Base-by-base conservation (phyloP, 2,888 invertebrate genomes). In the Nephrotoma appendiculata region DNA sequence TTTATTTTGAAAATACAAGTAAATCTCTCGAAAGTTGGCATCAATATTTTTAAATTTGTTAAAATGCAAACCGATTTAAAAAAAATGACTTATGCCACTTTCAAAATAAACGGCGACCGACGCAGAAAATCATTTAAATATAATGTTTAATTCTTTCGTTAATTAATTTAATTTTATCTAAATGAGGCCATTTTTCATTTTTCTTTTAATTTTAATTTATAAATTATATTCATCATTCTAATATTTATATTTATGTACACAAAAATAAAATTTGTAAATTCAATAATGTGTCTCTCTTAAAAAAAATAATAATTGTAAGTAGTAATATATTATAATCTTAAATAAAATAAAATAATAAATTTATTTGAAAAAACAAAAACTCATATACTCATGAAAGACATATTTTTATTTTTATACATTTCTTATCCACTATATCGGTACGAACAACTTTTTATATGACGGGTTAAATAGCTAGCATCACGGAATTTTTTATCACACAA, bases 401-500 rank as follows among this genome's bases (percentile, higher is more conserved):
- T 6, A 19, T 19, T 15, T 19, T 5, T 57, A 5, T 57, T 31
- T 2, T 31, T 1, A 31, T 31, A 31, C 31, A 19, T 83, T 83
- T 83, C 41, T 84, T 83, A 84, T 84, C 84, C 84, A 84, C 43
- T 84, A 84, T 85, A 85, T 19, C 85, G 85, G 41, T 84, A 84
- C 43, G 84, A 84, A 45, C 85, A 85, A 85, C 85, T 85, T 44
- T 85, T 85, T 44, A 85, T 44, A 5, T 85, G 85, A 19, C 85
- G 85, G 4, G 85, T 44, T 44, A 85, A 44, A 85, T 85, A 85
- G 85, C 85, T 85, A 19, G 85, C 85, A 85, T 85, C 85, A 15
- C 85, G 42, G 45, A 85, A 85, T 85, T 44, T 85, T 85, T 85
- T 85, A 85, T 85, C 85, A 44, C 85, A 85, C 44, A 85, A 85